A percentile compares a stretch with the other conserved stretches of the same genome.
phyloP scores from a whole-genome alignment of 64 coral and sea anemone genomes.

The Montipora cactus region DNA sequence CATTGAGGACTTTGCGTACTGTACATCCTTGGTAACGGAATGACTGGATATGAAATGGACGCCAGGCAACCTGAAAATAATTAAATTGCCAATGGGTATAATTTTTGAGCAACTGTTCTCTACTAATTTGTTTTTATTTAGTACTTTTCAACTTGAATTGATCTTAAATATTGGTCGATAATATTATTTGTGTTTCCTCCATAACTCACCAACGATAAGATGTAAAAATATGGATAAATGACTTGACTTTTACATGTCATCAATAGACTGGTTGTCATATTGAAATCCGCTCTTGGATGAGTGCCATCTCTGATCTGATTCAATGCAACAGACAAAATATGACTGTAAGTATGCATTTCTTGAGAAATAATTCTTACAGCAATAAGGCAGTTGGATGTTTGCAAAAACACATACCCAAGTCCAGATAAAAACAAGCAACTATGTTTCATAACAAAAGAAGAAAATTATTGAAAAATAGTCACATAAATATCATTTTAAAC shows the following conservation, averaged over 20 bases:
- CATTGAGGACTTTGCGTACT: constrained; percentile 54
- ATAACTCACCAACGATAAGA: constrained; percentile 66
- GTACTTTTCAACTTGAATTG: too few relatives aligned
- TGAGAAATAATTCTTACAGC: too few relatives aligned
- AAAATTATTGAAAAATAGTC: too few relatives aligned
- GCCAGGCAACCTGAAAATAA: constrained; percentile 80
- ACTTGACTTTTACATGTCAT: constrained; percentile 75
- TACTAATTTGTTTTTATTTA: too few relatives aligned
- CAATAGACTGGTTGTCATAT: constrained; percentile 48
- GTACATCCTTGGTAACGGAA: constrained; percentile 49
- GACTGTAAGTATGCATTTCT: neutral
- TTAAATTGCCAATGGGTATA: too few relatives aligned
- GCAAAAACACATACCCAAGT: too few relatives aligned
- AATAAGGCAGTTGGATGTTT: too few relatives aligned
- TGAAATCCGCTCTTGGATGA: constrained; percentile 38
- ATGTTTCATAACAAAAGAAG: too few relatives aligned
- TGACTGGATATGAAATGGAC: constrained; percentile 77
- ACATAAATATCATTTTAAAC: too few relatives aligned
- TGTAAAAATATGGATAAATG: constrained; percentile 72
- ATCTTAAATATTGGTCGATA: neutral
- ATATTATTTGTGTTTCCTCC: neutral
- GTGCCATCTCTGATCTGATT: constrained; percentile 61
- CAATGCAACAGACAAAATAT: neutral
- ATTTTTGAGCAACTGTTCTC: too few relatives aligned
- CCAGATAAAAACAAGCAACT: too few relatives aligned